Base-by-base conservation (phyloP, 1,140 invertebrate species). In the Belonocnema kinseyi region DNA sequence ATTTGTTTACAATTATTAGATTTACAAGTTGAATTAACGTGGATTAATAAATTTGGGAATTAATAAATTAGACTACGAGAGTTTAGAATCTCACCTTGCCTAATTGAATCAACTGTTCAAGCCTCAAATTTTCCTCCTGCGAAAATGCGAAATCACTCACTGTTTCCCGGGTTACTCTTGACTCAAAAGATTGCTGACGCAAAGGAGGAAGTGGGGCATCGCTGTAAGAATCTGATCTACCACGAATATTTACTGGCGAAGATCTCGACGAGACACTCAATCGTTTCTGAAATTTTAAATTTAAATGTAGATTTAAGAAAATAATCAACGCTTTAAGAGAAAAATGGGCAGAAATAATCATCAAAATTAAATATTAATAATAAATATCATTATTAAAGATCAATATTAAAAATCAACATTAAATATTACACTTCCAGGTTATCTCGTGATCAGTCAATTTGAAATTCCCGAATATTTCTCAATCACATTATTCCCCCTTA, bases 181-280 rank as follows among this genome's bases (percentile, higher is more conserved):
- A 1, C n/a, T 66, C n/a, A 21, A 40, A 46, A 13, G 61, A n/a
- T n/a, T 66, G 26, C 26, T 66, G 61, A 21, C 26, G 61, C n/a
- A 26, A 8, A n/a, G 40, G n/a, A 10, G 61, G 61, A 40, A 66
- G 61, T 2, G 26, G 33, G 2, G 13, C 16, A 40, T 66, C 61
- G 7, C 26, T 40, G 26, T 66, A 66, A 14, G 13, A 16, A 66
- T 66, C 40, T 14, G 61, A 14, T 66, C 61, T 66, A 40, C 26
- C 13, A 46, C 61, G 61, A 66, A 66, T 33, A 40, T 66, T 66
- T 40, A 66, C 40, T 13, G 61, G 61, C 16, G 61, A 66, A 16
- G 61, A 66, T 40, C 61, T 40, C 26, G 61, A 66, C 2, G 61
- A 66, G 40, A 66, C 61, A 16, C 61, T 66, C 16, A 66, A 66